Evolutionary conservation across 2,113 vertebrate species (phyloP).

Genomic region (Sebastes schlegelii): DNA sequence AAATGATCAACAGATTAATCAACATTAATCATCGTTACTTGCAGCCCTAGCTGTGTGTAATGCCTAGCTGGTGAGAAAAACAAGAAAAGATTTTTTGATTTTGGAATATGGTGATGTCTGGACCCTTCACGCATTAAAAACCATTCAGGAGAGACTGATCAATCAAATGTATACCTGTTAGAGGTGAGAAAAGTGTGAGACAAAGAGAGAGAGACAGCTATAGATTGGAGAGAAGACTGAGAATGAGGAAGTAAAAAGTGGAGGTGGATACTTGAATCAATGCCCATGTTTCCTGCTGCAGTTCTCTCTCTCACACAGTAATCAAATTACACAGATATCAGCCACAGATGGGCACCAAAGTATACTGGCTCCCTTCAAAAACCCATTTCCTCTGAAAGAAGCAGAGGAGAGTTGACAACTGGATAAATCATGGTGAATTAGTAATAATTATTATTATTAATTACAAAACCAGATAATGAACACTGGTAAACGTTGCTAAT

Average conservation of each 20-base stretch:
- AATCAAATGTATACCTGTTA: not conserved
- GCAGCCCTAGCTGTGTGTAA: not conserved
- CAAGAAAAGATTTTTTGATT: not conserved
- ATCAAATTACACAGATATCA: slow-evolving; percentile 45
- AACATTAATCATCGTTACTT: no score
- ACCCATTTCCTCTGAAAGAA: not conserved
- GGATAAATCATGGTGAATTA: not conserved
- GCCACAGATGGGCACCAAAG: not conserved
- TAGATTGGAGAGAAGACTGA: not conserved
- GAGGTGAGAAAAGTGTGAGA: not conserved
- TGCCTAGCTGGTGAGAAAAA: not conserved
- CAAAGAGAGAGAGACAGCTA: not conserved
- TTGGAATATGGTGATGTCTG: no score
- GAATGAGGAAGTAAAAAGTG: not conserved
- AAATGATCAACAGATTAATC: no score
- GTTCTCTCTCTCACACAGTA: slow-evolving; percentile 6
- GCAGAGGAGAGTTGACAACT: not conserved
- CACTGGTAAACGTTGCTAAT: not conserved
- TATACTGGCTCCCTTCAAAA: not conserved
- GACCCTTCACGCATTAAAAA: no score
- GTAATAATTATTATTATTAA: no score
- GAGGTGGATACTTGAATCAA: not conserved
- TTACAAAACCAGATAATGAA: not conserved
- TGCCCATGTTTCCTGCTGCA: not conserved
- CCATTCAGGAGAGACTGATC: no score